Percentiles rank a stretch among this genome's conserved stretches.
These are phyloP conservation scores for Tenthredo notha DNA, from an alignment of 2,888 invertebrate genomes.

Conservation along the genomic window DNA sequence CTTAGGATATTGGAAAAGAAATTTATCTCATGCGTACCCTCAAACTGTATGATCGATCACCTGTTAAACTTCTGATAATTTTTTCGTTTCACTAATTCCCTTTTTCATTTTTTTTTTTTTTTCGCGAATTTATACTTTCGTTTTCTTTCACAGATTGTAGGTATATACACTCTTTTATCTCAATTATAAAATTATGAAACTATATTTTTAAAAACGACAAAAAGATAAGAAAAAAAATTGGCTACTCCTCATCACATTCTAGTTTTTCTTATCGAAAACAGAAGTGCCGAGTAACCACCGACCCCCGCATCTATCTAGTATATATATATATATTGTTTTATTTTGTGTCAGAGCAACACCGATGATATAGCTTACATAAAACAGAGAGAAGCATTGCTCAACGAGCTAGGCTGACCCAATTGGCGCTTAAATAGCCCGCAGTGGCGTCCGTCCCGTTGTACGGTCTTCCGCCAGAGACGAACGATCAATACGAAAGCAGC, in stretches of 20 bases:
- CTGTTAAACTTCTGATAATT: too few species aligned
- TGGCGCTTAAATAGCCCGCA: constrained; percentile 68
- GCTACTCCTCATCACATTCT: neutral
- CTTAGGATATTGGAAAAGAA: neutral
- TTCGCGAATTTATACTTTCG: too few species aligned
- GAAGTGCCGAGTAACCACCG: neutral
- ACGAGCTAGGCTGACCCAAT: constrained; percentile 66
- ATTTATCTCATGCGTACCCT: too few species aligned
- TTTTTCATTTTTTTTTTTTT: too few species aligned
- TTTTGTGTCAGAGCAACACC: constrained; percentile 25
- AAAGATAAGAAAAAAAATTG: neutral
- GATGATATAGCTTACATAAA: constrained; percentile 1
- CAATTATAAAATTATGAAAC: too few species aligned
- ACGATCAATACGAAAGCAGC: constrained; percentile 65
- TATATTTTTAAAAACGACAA: neutral
- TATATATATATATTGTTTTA: constrained; percentile 18
- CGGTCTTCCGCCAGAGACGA: constrained; percentile 37
- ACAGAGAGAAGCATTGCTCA: constrained; percentile 49
- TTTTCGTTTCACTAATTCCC: too few species aligned
- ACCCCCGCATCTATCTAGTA: neutral
- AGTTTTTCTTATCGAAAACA: neutral
- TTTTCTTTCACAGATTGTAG: too few species aligned
- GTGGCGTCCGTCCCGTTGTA: constrained; percentile 59
- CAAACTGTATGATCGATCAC: too few species aligned
- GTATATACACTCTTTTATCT: too few species aligned